These are phyloP conservation scores for Lasiurus cinereus DNA, from an alignment of 2,113 vertebrate species.

Conservation along the genomic window DNA sequence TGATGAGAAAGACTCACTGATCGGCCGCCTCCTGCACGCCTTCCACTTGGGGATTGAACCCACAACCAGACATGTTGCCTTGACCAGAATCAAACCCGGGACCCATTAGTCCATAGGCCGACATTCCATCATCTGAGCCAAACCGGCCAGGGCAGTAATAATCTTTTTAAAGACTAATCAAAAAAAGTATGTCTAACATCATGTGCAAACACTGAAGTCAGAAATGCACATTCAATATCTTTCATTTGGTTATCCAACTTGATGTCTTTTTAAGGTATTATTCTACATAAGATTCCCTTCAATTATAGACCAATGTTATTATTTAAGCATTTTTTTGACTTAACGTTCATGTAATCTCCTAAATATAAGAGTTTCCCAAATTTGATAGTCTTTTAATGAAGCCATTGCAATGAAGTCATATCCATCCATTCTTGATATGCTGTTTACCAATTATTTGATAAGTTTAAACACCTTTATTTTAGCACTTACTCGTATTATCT, in stretches of 20 bases:
- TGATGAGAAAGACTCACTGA: too few species aligned
- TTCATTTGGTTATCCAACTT: not conserved
- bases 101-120: too few species aligned
- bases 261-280: conserved; percentile 26
- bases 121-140: too few species aligned
- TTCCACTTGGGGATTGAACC: too few species aligned
- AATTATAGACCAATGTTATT: conserved; percentile 30
- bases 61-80: too few species aligned
- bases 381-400: conserved; percentile 55
- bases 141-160: not conserved
- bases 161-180: conserved; percentile 10
- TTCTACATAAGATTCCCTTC: conserved; percentile 24
- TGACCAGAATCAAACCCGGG: too few species aligned
- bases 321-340: conserved; percentile 38
- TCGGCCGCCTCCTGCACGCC: too few species aligned
- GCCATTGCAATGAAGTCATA: not conserved
- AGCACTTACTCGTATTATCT: conserved; percentile 27
- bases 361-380: conserved; percentile 37
- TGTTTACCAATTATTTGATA: conserved; percentile 45
- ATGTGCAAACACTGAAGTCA: not conserved
- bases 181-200: not conserved
- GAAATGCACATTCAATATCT: conserved; percentile 18
- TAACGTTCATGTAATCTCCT: conserved; percentile 53
- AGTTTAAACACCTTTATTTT: conserved; percentile 49
- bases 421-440: not conserved